Conservation (phyloP, 2,113 vertebrate species). For the Petaurus breviceps region DNA sequence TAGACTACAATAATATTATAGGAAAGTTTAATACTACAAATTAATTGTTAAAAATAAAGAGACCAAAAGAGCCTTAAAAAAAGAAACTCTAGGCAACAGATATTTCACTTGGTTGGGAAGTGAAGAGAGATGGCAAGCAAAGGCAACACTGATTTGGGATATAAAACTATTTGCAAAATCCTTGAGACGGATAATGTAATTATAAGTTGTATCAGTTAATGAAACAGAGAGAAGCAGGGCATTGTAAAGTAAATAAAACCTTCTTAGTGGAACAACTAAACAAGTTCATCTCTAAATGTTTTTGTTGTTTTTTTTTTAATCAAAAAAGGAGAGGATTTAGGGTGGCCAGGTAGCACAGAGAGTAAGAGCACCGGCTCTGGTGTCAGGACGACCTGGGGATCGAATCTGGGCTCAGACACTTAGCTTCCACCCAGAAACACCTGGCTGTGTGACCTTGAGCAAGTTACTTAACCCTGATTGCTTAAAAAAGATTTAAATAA, state of each 20-base stretch:
- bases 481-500: too few relatives aligned
- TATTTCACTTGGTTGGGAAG: not conserved
- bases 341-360: too few relatives aligned
- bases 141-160: not conserved
- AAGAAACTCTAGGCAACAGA: not conserved
- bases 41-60: not conserved
- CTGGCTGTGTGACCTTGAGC: too few relatives aligned
- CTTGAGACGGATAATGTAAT: not conserved
- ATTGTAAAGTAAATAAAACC: not conserved
- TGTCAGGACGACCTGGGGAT: too few relatives aligned
- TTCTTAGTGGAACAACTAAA: not conserved
- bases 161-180: not conserved
- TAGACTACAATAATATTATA: not conserved
- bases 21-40: not conserved
- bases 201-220: not conserved
- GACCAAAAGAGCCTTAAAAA: not conserved
- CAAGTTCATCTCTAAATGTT: not conserved
- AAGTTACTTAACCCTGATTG: too few relatives aligned
- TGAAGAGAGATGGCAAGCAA: not conserved
- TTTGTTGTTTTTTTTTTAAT: too few relatives aligned
- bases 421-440: too few relatives aligned
- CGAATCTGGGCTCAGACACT: too few relatives aligned
- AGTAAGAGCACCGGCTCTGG: too few relatives aligned
- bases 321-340: too few relatives aligned
- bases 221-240: not conserved